A percentile compares a stretch with the other conserved stretches of the same genome.
Conservation (phyloP, 2,113 vertebrate species). For the Rhegmatorhina hoffmannsi region DNA sequence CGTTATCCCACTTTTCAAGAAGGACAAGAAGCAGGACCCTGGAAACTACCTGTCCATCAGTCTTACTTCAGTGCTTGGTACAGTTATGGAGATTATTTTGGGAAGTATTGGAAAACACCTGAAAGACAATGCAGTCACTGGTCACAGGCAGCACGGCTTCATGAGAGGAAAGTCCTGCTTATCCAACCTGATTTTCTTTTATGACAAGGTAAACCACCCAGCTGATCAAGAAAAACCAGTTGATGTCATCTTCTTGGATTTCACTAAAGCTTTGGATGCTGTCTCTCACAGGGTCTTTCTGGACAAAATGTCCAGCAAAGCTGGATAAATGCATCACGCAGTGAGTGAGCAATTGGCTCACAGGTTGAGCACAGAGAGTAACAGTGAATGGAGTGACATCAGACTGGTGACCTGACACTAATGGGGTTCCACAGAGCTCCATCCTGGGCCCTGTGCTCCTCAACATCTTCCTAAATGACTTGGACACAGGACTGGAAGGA, state of each 20-base stretch:
- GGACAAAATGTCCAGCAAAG: no score
- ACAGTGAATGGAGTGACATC: no score
- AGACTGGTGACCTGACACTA: no score
- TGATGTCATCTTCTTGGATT: neutral
- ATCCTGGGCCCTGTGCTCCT: no score
- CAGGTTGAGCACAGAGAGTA: no score
- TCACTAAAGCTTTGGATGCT: no score
- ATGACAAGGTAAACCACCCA: neutral
- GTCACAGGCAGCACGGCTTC: neutral
- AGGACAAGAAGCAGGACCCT: neutral
- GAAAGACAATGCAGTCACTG: neutral
- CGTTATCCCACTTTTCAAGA: neutral
- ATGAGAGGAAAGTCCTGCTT: neutral
- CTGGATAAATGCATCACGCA: no score
- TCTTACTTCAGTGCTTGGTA: neutral
- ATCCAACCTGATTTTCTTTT: neutral
- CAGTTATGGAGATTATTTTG: neutral
- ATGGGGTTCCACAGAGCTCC: no score
- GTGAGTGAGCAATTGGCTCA: no score
- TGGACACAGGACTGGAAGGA: no score
- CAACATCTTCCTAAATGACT: no score
- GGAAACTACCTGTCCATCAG: neutral
- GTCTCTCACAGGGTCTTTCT: no score
- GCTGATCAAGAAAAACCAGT: neutral
- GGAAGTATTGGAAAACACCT: neutral